Conservation (phyloP, 2,113 vertebrate genomes). For the Odocoileus hemionus region DNA sequence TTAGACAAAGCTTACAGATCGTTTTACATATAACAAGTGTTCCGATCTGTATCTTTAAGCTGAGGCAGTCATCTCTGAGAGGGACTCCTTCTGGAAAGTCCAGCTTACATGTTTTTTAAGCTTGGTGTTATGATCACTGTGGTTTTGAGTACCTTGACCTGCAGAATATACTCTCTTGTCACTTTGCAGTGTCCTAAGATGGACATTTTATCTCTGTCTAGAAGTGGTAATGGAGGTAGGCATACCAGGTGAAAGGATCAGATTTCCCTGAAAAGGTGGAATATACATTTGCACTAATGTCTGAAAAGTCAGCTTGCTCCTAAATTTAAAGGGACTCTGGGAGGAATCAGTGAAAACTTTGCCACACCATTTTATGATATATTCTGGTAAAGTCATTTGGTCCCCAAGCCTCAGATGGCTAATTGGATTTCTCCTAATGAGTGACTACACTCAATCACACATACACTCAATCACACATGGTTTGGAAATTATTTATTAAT, state of each 20-base stretch:
- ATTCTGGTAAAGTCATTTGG: slow-evolving; percentile 37
- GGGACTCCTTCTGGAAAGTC: background rate
- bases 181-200: rapidly evolving
- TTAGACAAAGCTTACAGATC: background rate
- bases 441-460: background rate
- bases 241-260: background rate
- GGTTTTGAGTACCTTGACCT: background rate
- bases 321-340: slow-evolving; percentile 37
- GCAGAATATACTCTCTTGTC: too few species aligned
- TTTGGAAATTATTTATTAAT: background rate
- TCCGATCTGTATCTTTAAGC: background rate
- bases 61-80: background rate
- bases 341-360: slow-evolving; percentile 63
- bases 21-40: background rate
- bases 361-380: slow-evolving; percentile 39
- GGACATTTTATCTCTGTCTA: background rate
- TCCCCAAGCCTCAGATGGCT: background rate
- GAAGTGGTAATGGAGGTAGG: background rate
- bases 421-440: background rate
- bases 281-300: slow-evolving; percentile 59
- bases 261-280: slow-evolving; percentile 63
- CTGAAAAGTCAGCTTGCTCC: slow-evolving; percentile 69
- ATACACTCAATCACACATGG: background rate
- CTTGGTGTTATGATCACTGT: background rate
- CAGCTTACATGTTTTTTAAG: background rate